Base-by-base conservation (phyloP, 2,888 invertebrate species). In the Synergus japonicus region DNA sequence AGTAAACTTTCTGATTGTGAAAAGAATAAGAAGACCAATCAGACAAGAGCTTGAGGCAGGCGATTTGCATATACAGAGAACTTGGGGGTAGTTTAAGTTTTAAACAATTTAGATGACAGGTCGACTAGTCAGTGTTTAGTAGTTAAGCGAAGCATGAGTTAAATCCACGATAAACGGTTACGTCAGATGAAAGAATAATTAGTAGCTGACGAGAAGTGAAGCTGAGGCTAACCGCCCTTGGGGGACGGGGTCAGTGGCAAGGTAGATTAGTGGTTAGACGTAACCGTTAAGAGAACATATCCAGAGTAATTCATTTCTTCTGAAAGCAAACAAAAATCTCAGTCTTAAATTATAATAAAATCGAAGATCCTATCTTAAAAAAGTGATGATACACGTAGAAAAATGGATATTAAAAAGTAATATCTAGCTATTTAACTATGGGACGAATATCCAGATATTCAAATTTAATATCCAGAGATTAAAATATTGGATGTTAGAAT, bases 231-330 rank as follows among this genome's bases (percentile, higher is more conserved):
- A 87, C 87, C 87, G 85, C 86, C 87, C 86, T 85, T 85, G 82
- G 86, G 86, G 86, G 85, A 83, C 83, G 82, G 84, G 87, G 87
- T 85, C 81, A 85, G 87, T 86, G 86, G 87, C 86, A 87, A 87
- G 87, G 88, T 87, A 87, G 87, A 89, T 88, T 89, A 89, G 88
- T 86, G 89, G 89, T 89, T 84, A 87, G 87, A 87, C 87, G 85
- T 86, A 85, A 87, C 87, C 88, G 88, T 89, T 89, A 89, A 88
- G 87, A 87, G 87, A 85, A 18, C 44, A n/a, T 67, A 44, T 67
- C 13, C 13, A 13, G 4, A 63, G 63, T 63, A 63, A 63, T 58
- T 66, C 9, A n/a, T 10, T 69, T 49, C 49, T 7, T 22, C 69
- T 18, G 9, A 10, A 58, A 18, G 18, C 0, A 58, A 58, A 58